These are phyloP conservation scores for Diarsia mendica DNA, from an alignment of 2,888 invertebrate genomes.

Conservation along the genomic window DNA sequence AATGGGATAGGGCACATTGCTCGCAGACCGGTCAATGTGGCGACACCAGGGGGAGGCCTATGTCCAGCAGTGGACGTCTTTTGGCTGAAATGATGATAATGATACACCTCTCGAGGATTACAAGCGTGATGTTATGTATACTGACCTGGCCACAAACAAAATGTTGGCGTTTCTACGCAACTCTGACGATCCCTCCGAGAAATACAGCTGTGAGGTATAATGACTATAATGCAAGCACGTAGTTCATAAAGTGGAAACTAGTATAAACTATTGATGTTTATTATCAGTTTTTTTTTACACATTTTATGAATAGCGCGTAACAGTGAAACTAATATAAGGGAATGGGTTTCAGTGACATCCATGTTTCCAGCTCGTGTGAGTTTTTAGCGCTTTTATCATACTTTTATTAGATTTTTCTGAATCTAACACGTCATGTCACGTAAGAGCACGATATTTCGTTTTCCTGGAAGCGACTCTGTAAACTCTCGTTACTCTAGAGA, in stretches of 20 bases:
- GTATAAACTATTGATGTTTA: background rate
- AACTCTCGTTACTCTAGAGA: background rate
- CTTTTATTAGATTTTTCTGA: slow-evolving; percentile 6
- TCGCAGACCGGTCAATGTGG: no score
- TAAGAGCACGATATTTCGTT: background rate
- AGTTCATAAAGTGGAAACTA: background rate
- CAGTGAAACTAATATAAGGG: background rate
- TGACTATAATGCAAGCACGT: background rate
- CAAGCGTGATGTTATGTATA: no score
- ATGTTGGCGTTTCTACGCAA: no score
- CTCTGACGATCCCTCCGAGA: background rate
- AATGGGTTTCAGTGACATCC: background rate
- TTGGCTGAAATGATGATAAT: no score
- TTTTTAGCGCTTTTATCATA: slow-evolving; percentile 12
- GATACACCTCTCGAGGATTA: no score
- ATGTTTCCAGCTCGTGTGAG: background rate
- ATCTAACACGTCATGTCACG: background rate
- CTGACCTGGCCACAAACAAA: no score
- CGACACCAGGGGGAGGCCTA: no score
- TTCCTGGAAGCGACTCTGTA: background rate
- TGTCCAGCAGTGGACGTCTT: no score
- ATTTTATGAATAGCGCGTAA: background rate
- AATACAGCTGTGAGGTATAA: background rate
- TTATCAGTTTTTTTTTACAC: background rate
- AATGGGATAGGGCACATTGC: no score